A percentile compares a stretch with the other conserved stretches of the same genome.
Evolutionary conservation across 2,888 invertebrate genomes (phyloP).

Genomic region (Stictocephala bisonia): DNA sequence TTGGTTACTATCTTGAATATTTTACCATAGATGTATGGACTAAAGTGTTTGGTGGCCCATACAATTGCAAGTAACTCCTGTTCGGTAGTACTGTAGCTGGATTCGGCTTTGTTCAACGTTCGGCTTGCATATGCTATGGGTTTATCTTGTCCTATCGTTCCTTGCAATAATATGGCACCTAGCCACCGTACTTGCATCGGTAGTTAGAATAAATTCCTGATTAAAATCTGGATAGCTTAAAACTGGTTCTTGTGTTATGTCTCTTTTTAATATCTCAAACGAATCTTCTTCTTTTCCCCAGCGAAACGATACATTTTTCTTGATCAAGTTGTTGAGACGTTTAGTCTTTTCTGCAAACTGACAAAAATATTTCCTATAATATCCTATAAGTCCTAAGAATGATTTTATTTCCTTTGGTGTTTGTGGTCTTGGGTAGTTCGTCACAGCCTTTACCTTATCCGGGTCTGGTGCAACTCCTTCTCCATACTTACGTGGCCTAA

Average conservation of each 20-base stretch:
- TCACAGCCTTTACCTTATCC: constrained; percentile 9
- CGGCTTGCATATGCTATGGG: neutral
- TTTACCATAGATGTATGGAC: constrained; percentile 57
- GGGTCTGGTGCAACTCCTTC: constrained; percentile 20
- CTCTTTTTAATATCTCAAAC: neutral
- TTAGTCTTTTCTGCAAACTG: constrained; percentile 60
- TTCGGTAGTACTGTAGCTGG: neutral
- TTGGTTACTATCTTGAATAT: constrained; percentile 63
- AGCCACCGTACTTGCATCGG: neutral
- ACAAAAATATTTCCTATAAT: constrained; percentile 63
- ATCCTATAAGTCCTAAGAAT: constrained; percentile 63
- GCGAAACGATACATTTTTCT: constrained; percentile 52
- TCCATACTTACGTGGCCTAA: constrained; percentile 14
- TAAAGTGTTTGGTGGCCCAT: neutral
- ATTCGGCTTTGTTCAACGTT: neutral
- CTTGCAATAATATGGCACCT: neutral
- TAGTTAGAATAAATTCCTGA: neutral
- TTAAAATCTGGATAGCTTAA: neutral
- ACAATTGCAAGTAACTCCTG: neutral
- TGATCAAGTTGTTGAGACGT: constrained; percentile 55
- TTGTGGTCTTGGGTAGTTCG: constrained; percentile 43
- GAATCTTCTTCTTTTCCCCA: constrained; percentile 48
- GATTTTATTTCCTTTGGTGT: constrained; percentile 46
- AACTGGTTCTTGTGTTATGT: neutral
- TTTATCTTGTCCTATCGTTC: neutral